Percentiles rank a stretch among this genome's conserved stretches.
These are phyloP conservation scores for Benthosema pterotum DNA, from an alignment of 2,797 vertebrate species.

Conservation along the genomic window DNA sequence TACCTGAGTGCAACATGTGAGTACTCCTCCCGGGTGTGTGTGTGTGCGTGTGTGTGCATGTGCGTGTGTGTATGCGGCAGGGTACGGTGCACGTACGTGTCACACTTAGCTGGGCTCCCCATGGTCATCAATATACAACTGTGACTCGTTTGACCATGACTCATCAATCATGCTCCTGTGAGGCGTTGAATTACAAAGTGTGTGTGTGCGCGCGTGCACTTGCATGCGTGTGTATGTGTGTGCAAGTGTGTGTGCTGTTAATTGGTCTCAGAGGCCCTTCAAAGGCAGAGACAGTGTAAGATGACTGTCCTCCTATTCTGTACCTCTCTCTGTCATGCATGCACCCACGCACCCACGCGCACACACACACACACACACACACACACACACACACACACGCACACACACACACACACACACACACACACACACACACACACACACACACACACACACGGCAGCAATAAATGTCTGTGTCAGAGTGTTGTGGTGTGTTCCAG, in stretches of 20 bases:
- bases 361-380: constrained; percentile 7
- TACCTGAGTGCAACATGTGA: background rate
- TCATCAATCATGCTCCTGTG: constrained; percentile 39
- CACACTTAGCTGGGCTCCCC: constrained; percentile 23
- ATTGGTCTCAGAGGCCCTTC: background rate
- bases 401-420: background rate
- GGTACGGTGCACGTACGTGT: background rate
- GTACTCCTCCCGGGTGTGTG: background rate
- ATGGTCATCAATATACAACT: constrained; percentile 40
- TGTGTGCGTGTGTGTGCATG: background rate
- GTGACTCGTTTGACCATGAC: constrained; percentile 52
- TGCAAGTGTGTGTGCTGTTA: background rate
- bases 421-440: background rate
- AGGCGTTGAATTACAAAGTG: constrained; percentile 45
- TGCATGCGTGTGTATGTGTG: constrained; percentile 16
- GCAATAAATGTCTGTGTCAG: background rate
- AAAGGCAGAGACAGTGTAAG: background rate
- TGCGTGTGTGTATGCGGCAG: background rate
- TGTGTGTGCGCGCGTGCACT: constrained; percentile 1
- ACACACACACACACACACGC: constrained; percentile 1
- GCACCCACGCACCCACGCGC: constrained; percentile 4
- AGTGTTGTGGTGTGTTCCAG: background rate
- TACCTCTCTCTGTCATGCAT: background rate
- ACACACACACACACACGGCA: background rate
- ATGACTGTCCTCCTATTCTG: background rate